phyloP scores from a whole-genome alignment of 92 coral and sea anemone species.

The Zoanthus sociatus region DNA sequence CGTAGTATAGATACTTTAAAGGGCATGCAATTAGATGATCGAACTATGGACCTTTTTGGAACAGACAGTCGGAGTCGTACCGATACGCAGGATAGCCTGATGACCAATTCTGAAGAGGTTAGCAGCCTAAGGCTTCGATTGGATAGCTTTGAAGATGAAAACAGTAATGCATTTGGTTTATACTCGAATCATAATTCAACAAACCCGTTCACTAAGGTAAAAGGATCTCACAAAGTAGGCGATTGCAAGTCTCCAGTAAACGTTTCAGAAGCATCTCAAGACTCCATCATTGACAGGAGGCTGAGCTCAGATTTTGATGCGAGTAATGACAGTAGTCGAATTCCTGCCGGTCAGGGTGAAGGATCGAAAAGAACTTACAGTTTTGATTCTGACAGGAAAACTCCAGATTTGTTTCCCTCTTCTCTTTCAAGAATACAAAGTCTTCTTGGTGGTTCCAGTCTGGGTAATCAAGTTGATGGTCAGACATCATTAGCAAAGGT shows the following conservation, averaged over 20 bases:
- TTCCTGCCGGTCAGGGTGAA: constrained; percentile 80
- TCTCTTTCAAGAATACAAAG: constrained; percentile 66
- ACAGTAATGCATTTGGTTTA: constrained; percentile 54
- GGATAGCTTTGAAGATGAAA: constrained; percentile 87
- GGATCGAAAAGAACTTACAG: constrained; percentile 37
- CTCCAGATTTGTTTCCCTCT: constrained; percentile 68
- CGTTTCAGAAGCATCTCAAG: constrained; percentile 67
- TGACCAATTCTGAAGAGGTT: constrained; percentile 20
- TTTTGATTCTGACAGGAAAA: constrained; percentile 54
- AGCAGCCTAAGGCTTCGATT: constrained; percentile 81
- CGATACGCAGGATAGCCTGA: constrained; percentile 47
- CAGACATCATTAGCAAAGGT: constrained; percentile 51
- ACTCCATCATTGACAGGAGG: constrained; percentile 61
- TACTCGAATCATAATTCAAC: background rate
- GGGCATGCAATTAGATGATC: constrained; percentile 55
- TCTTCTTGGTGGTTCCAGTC: constrained; percentile 40
- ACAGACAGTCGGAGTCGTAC: constrained; percentile 69
- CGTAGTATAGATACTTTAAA: background rate
- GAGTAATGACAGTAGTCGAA: constrained; percentile 85
- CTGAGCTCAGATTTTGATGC: constrained; percentile 73
- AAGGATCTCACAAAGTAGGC: constrained; percentile 29
- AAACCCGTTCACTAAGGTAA: constrained; percentile 47
- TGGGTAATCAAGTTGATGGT: constrained; percentile 8
- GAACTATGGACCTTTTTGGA: constrained; percentile 84
- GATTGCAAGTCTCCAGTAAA: constrained; percentile 36